Percentiles rank a stretch among this genome's conserved stretches.
Evolutionary conservation across 2,113 vertebrate genomes (phyloP).

Genomic region (rat (Rattus norvegicus)): GRCr8 NC_086022.1:150923501-150924000

Average conservation of each 20-base stretch:
- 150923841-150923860: slow-evolving; percentile 97
- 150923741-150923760: slow-evolving; percentile 93
- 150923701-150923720: slow-evolving; percentile 94
- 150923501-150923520: background rate
- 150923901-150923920: slow-evolving; percentile 98
- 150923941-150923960: slow-evolving; percentile 88
- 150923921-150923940: slow-evolving; percentile 95
- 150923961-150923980: slow-evolving; percentile 93
- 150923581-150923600: background rate
- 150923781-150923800: slow-evolving; percentile 94
- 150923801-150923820: slow-evolving; percentile 97
- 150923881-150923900: slow-evolving; percentile 96
- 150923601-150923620: background rate
- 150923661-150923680: background rate
- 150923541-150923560: background rate
- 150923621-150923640: background rate
- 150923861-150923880: slow-evolving; percentile 95
- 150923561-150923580: too few relatives aligned
- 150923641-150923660: background rate
- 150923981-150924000: slow-evolving; percentile 96
- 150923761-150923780: slow-evolving; percentile 93
- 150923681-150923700: slow-evolving; percentile 75
- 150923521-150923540: background rate
- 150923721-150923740: slow-evolving; percentile 99
- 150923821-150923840: slow-evolving; percentile 97